Evolutionary conservation across 1,140 invertebrate species (phyloP).

Genomic region (Parapsyche elsis): DNA sequence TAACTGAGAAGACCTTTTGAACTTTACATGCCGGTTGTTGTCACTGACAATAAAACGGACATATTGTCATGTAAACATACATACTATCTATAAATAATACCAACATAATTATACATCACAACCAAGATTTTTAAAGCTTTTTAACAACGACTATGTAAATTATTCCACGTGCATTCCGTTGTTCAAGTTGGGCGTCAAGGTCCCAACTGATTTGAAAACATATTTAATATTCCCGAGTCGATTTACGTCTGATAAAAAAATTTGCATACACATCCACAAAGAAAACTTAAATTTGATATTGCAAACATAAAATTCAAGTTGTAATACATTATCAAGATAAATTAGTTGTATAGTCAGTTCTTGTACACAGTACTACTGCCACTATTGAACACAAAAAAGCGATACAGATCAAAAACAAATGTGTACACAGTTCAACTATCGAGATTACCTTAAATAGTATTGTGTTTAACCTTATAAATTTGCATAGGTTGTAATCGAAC

Average conservation of each 20-base stretch:
- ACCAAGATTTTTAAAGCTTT: background rate
- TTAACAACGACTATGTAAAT: background rate
- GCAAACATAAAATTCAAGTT: no score
- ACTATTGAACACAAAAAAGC: no score
- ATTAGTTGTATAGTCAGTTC: no score
- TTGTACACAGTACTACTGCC: no score
- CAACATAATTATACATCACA: no score
- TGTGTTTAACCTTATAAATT: no score
- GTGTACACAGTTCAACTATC: no score
- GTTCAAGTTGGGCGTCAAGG: slow-evolving; percentile 8
- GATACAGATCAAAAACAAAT: no score
- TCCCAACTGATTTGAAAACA: background rate
- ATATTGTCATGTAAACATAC: background rate
- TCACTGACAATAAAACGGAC: background rate
- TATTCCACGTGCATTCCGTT: background rate
- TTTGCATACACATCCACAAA: background rate
- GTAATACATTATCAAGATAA: no score
- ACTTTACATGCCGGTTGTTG: background rate
- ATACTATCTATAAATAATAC: background rate
- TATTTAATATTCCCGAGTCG: slow-evolving; percentile 19
- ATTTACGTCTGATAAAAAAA: background rate
- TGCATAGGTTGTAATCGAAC: no score
- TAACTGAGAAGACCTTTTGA: background rate
- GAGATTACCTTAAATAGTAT: no score
- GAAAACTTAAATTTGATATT: no score